Percentiles rank a stretch among this genome's conserved stretches.
Conservation (phyloP, 2,888 invertebrate species). For the Chymomyza fuscimana region DNA sequence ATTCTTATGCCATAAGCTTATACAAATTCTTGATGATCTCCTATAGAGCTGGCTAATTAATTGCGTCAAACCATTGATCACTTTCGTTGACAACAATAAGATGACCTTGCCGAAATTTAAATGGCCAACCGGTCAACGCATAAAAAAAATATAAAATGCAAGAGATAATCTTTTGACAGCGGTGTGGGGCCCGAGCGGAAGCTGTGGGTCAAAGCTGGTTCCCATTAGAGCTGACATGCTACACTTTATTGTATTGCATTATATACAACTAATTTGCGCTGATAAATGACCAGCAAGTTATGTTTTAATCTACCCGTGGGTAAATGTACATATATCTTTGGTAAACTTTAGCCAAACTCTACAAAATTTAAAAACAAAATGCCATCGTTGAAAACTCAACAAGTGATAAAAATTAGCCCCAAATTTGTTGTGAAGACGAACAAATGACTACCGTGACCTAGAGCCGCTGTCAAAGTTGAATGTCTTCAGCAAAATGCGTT, state of each 20-base stretch:
- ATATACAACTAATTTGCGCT: slow-evolving; percentile 3
- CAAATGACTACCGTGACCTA: slow-evolving; percentile 56
- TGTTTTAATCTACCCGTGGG: slow-evolving; percentile 41
- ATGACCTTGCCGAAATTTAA: slow-evolving; percentile 57
- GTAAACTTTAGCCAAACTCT: neutral
- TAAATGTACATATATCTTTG: slow-evolving; percentile 7
- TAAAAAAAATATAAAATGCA: slow-evolving; percentile 45
- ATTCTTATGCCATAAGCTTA: slow-evolving; percentile 42
- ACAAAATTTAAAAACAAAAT: neutral
- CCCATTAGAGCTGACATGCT: slow-evolving; percentile 9
- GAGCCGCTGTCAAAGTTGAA: slow-evolving; percentile 70
- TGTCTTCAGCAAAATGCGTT: slow-evolving; percentile 57
- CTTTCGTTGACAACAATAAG: slow-evolving; percentile 54
- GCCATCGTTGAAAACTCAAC: neutral
- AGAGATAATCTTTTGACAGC: slow-evolving; percentile 33
- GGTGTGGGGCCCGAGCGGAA: slow-evolving; percentile 22
- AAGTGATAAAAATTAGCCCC: neutral
- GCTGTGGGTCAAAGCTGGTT: slow-evolving; percentile 31
- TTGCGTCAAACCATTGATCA: slow-evolving; percentile 57
- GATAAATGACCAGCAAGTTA: slow-evolving; percentile 44
- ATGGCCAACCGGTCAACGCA: slow-evolving; percentile 39
- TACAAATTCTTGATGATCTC: slow-evolving; percentile 32
- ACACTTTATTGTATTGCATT: neutral
- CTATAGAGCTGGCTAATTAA: slow-evolving; percentile 48
- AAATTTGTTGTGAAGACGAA: neutral